Percentiles rank a stretch among this genome's conserved stretches.
Evolutionary conservation across 2,888 invertebrate genomes (phyloP).

Genomic region (Lasius fuliginosus): DNA sequence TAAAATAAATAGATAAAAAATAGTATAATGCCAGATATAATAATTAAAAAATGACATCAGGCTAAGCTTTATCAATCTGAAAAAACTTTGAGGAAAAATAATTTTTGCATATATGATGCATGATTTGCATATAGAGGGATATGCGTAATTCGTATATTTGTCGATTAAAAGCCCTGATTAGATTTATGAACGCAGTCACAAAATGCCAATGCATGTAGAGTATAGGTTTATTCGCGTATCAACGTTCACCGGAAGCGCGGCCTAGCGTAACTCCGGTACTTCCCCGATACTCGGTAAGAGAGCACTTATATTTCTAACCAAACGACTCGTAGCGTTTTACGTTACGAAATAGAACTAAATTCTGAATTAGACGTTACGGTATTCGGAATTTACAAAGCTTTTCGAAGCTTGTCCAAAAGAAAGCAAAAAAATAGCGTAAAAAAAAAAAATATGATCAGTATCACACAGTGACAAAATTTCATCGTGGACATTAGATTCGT

Average conservation of each 20-base stretch:
- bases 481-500: not conserved
- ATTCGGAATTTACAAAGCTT: not conserved
- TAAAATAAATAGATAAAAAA: not conserved
- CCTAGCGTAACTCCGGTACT: conserved; percentile 85
- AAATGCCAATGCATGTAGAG: conserved; percentile 16
- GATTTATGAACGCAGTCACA: conserved; percentile 22
- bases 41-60: not conserved
- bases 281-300: conserved; percentile 59
- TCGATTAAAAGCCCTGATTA: conserved; percentile 20
- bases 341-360: conserved; percentile 10
- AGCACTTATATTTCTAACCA: conserved; percentile 47
- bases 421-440: not conserved
- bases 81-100: not conserved
- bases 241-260: conserved; percentile 81
- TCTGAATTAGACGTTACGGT: not conserved
- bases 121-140: not conserved
- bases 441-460: not conserved
- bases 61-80: not conserved
- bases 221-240: conserved; percentile 42
- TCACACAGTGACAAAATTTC: not conserved
- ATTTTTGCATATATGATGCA: not conserved
- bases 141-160: not conserved
- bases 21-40: not conserved
- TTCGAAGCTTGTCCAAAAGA: not conserved
- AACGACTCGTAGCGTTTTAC: conserved; percentile 29